Evolutionary conservation across 2,888 invertebrate genomes (phyloP).

Genomic region (Polyommatus icarus): DNA sequence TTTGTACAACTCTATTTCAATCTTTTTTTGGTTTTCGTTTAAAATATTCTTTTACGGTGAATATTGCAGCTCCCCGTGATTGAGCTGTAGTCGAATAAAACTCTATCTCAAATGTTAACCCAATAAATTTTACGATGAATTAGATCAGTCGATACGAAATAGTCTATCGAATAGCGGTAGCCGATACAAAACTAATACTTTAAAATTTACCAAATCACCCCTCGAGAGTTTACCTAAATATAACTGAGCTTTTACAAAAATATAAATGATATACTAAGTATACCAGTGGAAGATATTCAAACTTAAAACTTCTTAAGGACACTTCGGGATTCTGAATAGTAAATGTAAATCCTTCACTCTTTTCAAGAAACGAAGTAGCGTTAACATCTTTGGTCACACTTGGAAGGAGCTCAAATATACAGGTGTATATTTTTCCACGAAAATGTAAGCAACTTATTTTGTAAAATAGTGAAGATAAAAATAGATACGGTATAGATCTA

Average conservation of each 20-base stretch:
- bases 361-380: neutral
- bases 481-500: neutral
- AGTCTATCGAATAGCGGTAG: neutral
- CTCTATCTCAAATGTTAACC: neutral
- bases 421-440: neutral
- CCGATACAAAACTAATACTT: neutral
- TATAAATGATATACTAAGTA: neutral
- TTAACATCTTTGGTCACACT: neutral
- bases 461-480: neutral
- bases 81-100: constrained; percentile 12
- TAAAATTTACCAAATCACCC: neutral
- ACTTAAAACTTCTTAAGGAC: neutral
- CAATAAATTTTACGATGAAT: neutral
- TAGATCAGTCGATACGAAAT: neutral
- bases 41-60: constrained; percentile 29
- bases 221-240: neutral
- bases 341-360: neutral
- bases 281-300: neutral
- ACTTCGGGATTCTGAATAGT: neutral
- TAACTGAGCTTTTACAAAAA: neutral
- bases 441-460: neutral
- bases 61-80: constrained; percentile 23
- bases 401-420: neutral
- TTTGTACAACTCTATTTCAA: constrained; percentile 30
- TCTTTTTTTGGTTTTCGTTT: constrained; percentile 30